Evolutionary conservation across 2,113 vertebrate genomes (phyloP).

Genomic region (Guaruba guarouba): DNA sequence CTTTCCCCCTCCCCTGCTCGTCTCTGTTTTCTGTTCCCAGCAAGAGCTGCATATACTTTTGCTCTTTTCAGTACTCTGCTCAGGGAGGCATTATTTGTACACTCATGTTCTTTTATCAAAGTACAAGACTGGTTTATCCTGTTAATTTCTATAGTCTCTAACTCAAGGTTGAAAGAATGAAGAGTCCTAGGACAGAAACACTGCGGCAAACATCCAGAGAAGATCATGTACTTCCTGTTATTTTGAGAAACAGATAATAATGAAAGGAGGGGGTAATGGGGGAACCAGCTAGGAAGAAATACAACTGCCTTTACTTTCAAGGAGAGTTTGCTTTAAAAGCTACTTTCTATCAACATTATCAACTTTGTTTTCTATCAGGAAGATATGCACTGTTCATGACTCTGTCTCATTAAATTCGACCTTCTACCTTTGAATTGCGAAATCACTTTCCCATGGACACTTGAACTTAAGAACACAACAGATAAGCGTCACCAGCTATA

Average conservation of each 20-base stretch:
- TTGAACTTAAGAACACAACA: background rate
- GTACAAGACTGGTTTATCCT: background rate
- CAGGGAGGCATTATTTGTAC: background rate
- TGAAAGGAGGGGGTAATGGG: background rate
- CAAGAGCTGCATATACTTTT: background rate
- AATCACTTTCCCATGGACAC: background rate
- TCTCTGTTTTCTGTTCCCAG: background rate
- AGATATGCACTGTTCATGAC: background rate
- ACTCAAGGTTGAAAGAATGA: constrained; percentile 28
- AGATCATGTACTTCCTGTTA: constrained; percentile 1
- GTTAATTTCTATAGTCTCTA: background rate
- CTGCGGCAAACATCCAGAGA: background rate
- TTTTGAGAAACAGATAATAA: constrained; percentile 30
- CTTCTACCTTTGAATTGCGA: background rate
- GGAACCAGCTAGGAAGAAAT: background rate
- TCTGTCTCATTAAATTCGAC: background rate
- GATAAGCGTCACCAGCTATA: background rate
- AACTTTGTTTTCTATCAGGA: background rate
- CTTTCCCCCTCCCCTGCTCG: background rate
- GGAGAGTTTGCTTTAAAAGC: background rate
- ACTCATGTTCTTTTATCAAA: background rate
- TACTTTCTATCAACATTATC: background rate
- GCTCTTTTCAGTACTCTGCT: background rate
- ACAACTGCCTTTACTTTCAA: background rate
- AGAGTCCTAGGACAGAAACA: background rate